Evolutionary conservation across 2,888 invertebrate species (phyloP), one percentile per base, ranked within the genome.

Genomic region (Ephialtes manifestator): DNA sequence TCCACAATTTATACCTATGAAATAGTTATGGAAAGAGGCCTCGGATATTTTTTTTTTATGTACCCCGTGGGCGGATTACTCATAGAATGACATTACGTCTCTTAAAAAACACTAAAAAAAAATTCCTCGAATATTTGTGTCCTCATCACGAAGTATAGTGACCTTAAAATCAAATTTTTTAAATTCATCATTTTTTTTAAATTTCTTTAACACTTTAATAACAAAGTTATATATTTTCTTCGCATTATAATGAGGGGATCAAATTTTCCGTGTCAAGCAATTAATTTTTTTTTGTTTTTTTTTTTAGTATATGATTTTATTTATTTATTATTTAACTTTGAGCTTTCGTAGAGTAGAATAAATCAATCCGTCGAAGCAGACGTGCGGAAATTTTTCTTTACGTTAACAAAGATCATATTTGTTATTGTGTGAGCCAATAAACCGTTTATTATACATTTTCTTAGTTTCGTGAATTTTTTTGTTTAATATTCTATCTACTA

Each of bases 21-120:
- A 60, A 81, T 70, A n/a, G 65, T 84, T 78, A 63, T 77, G 60
- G 65, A 65, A 74, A 63, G 63, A 68, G 55, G 31, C 53, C 70
- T 51, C 70, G 24, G 28, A 51, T 76, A n/a, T 67, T 76, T 48
- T 67, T 76, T 48, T 46, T 70, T 76, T 20, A 77, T 46, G 53
- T 46, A 18, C 18, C 18, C 28, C 63, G 84, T 84, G 31, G 81
- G 81, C 48, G 70, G 74, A 70, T 53, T 35, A 48, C 35, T 65
- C 68, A 81, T 18, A 78, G n/a, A n/a, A n/a, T n/a, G 72, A 68
- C 48, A 31, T 51, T 28, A 46, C 11, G 20, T 20, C 13, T 28
- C 13, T 11, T 46, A 43, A 20, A n/a, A n/a, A n/a, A n/a, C 35
- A 18, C 10, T 18, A 4, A 15, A 60, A 13, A n/a, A 10, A 63